These are phyloP conservation scores for Diadromus collaris DNA, from an alignment of 2,888 invertebrate species.

Conservation along the genomic window DNA sequence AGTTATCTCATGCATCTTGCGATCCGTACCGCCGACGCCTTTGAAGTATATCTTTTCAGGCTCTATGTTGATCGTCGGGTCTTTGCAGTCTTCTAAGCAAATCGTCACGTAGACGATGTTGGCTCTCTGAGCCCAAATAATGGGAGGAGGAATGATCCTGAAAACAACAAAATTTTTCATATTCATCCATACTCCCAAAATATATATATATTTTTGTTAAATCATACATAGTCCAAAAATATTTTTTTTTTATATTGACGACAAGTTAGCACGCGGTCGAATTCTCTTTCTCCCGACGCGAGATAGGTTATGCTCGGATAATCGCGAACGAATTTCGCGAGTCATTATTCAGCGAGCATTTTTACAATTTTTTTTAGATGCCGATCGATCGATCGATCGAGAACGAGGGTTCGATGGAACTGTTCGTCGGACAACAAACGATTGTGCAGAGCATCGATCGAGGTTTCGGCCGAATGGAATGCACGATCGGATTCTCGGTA, in stretches of 20 bases:
- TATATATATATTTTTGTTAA: no score
- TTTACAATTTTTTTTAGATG: not conserved
- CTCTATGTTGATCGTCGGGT: constrained; percentile 89
- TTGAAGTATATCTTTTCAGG: constrained; percentile 87
- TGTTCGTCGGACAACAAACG: not conserved
- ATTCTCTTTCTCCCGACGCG: not conserved
- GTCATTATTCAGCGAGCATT: constrained; percentile 49
- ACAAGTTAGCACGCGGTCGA: constrained; percentile 19
- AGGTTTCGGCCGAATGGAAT: constrained; percentile 38
- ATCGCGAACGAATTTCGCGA: constrained; percentile 49
- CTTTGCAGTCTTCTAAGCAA: constrained; percentile 94
- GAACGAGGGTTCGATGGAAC: not conserved
- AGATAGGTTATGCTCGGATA: constrained; percentile 28
- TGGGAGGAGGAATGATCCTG: constrained; percentile 88
- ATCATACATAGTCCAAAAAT: not conserved
- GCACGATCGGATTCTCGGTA: constrained; percentile 45
- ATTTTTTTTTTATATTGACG: constrained; percentile 8
- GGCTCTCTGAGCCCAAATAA: constrained; percentile 96
- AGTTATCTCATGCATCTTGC: constrained; percentile 93
- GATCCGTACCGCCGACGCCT: constrained; percentile 92
- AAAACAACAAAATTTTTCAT: constrained; percentile 74
- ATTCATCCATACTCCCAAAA: no score
- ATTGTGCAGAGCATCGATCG: constrained; percentile 11
- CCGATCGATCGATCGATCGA: not conserved
- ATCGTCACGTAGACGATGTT: constrained; percentile 93